These are phyloP conservation scores for Aporrectodea caliginosa DNA, from an alignment of 1,140 invertebrate species.

Conservation along the genomic window DNA sequence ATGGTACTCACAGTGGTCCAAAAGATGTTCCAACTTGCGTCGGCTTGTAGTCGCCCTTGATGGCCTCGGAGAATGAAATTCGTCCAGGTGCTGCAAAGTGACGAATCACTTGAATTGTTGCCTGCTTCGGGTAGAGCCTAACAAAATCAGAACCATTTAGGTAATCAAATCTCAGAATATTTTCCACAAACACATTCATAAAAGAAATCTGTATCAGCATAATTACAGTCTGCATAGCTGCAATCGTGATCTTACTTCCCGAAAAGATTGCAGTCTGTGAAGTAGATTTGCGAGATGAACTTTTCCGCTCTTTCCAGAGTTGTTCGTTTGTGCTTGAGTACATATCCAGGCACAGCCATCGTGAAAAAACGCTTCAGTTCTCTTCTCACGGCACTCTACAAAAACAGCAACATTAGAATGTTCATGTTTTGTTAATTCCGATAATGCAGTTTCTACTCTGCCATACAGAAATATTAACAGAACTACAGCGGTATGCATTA, in stretches of 20 bases:
- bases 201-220: no score
- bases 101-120: slow-evolving; percentile 35
- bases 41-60: slow-evolving; percentile 45
- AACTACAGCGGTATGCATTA: neutral
- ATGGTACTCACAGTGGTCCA: slow-evolving; percentile 59
- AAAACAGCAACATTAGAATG: neutral
- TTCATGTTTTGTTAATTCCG: neutral
- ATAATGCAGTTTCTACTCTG: neutral
- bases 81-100: slow-evolving; percentile 46
- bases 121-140: slow-evolving; percentile 44
- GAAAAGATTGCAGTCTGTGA: slow-evolving; percentile 56
- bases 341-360: no score
- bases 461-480: neutral
- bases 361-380: slow-evolving; percentile 38
- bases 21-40: slow-evolving; percentile 53
- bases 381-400: neutral
- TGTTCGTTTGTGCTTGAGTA: slow-evolving; percentile 58
- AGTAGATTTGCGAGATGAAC: slow-evolving; percentile 57
- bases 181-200: no score
- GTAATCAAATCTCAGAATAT: no score
- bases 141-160: no score
- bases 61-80: slow-evolving; percentile 47
- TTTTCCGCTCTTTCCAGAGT: slow-evolving; percentile 59
- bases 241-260: slow-evolving; percentile 49
- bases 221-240: no score